Evolutionary conservation across 2,888 invertebrate species (phyloP).

Genomic region (Meiosimyza platycephala): DNA sequence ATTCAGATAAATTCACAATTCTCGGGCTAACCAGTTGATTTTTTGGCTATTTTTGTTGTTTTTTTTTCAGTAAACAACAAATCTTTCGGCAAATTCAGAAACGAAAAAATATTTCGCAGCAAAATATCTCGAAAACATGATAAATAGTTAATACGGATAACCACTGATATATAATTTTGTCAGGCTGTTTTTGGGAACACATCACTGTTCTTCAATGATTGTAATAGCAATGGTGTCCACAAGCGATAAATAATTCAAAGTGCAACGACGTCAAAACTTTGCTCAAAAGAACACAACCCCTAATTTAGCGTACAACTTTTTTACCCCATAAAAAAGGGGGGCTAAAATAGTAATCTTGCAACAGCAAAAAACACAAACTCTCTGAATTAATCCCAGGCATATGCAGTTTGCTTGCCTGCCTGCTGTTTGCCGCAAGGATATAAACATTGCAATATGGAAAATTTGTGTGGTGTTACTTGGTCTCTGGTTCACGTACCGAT

Average conservation of each 20-base stretch:
- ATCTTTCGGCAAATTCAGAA: too few relatives aligned
- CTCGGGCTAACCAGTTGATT: too few relatives aligned
- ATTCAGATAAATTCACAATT: too few relatives aligned
- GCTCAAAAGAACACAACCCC: too few relatives aligned
- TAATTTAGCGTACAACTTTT: conserved; percentile 7
- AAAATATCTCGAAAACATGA: too few relatives aligned
- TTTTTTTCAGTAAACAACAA: too few relatives aligned
- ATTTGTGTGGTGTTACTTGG: conserved; percentile 17
- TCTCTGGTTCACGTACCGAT: background rate
- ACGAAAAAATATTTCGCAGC: too few relatives aligned
- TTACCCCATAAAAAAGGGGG: conserved; percentile 31
- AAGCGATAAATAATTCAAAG: conserved; percentile 60
- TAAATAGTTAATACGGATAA: too few relatives aligned
- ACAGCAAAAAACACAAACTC: background rate
- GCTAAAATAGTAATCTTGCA: too few relatives aligned
- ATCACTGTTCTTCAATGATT: conserved; percentile 1
- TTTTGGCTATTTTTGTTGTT: too few relatives aligned
- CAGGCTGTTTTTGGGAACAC: too few relatives aligned
- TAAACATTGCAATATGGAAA: conserved; percentile 24
- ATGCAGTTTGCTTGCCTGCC: conserved; percentile 11
- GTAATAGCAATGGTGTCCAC: conserved; percentile 49
- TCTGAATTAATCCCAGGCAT: conserved; percentile 26
- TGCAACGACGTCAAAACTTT: conserved; percentile 53
- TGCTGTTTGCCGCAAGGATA: conserved; percentile 20
- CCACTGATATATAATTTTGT: too few relatives aligned